Conservation (phyloP, 1,140 invertebrate species). For the Leptinotarsa undecemlineata region DNA sequence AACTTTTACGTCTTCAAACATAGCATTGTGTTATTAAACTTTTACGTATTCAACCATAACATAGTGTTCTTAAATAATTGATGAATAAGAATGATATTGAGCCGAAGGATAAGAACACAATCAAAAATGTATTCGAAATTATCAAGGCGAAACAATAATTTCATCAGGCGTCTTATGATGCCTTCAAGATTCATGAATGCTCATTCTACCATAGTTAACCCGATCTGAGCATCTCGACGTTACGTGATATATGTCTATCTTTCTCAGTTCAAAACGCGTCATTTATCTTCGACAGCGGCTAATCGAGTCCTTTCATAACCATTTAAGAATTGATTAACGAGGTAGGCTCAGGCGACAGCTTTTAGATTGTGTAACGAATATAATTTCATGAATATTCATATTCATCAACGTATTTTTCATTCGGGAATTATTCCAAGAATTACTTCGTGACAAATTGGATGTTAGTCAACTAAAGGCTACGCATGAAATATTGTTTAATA, state of each 20-base stretch:
- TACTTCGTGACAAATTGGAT: not conserved
- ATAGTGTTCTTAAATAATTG: too few relatives aligned
- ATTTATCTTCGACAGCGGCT: conserved; percentile 30
- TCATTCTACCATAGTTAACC: not conserved
- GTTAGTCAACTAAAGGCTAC: not conserved
- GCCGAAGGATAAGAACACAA: too few relatives aligned
- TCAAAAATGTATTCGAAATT: too few relatives aligned
- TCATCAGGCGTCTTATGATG: not conserved
- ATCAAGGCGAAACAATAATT: too few relatives aligned
- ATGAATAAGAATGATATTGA: too few relatives aligned
- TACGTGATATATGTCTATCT: conserved; percentile 7
- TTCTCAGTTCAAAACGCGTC: conserved; percentile 15
- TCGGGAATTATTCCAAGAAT: not conserved
- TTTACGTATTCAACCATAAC: too few relatives aligned
- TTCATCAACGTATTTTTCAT: conserved; percentile 16
- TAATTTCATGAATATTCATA: conserved; percentile 27
- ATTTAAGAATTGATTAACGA: conserved; percentile 28
- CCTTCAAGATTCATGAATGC: not conserved
- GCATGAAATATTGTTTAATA: too few relatives aligned
- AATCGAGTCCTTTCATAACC: not conserved
- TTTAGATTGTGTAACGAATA: conserved; percentile 21
- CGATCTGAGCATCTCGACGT: not conserved
- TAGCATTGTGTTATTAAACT: too few relatives aligned
- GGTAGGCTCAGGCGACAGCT: conserved; percentile 17
- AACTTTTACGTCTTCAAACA: too few relatives aligned